Base-by-base conservation (phyloP, 2,888 invertebrate species). In the Pammene aurita region DNA sequence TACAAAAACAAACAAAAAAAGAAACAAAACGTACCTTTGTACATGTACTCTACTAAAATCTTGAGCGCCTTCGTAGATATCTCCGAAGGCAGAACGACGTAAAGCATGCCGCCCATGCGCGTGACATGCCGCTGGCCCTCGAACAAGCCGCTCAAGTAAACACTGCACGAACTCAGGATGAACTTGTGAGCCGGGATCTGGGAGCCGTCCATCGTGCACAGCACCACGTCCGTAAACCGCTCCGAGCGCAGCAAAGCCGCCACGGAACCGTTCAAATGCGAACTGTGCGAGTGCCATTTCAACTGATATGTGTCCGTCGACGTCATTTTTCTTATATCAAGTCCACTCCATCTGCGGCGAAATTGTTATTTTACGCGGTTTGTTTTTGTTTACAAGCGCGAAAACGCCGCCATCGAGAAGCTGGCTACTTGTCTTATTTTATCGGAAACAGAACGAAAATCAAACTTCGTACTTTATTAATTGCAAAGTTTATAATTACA, bases 281-380 rank as follows among this genome's bases (percentile, higher is more conserved):
- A 94, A 79, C 95, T 94, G 92, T 96, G 97, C 75, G 96, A 96
- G 87, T 97, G 96, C 97, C 97, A 97, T 93, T 97, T 97, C 65
- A 97, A 93, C 88, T 97, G 97, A 87, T 97, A 97, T 78, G 96
- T 97, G 87, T 97, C 97, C 79, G 94, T 93, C 72, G 93, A 90
- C 76, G 92, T 93, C 89, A 93, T 92, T 76, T 75, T 84, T 63
- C 58, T 65, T 71, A 69, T 75, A 68, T 72, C 70, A 71, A 66
- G 57, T 73, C 74, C 67, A 72, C 74, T 63, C 72, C 77, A 78
- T 78, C 77, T 80, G 74, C 60, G 68, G 56, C 71, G 71, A 70
- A 74, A 77, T 74, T 76, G 75, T 57, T n/a, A 67, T 58, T 61
- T 71, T 48, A 35, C 64, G 46, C 41, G 55, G 67, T 55, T 70